Base-by-base conservation (phyloP, 1,140 invertebrate genomes). In the Scaptodrosophila lebanonensis region DNA sequence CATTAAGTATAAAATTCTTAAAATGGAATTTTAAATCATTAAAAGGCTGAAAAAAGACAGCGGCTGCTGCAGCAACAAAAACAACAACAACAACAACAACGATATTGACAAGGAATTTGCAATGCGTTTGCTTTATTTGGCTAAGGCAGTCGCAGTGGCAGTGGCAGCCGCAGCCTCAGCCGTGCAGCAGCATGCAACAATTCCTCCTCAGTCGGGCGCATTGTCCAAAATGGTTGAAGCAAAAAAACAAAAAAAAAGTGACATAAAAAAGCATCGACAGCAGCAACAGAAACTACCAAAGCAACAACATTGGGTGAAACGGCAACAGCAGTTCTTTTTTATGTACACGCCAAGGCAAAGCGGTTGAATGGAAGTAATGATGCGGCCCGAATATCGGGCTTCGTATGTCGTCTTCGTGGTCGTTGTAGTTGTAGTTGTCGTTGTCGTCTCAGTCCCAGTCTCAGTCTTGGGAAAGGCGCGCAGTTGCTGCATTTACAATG, bases 11-110 rank as follows among this genome's bases (percentile, higher is more conserved):
- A 86, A 86, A 86, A 86, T 86, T 86, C 85, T 86, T 83, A 86
- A 86, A 86, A 86, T 86, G 85, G 85, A 86, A 86, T 86, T 86
- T 86, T 86, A 86, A 86, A 86, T 86, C 85, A 86, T 86, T 86
- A 86, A 84, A 84, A 66, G 60, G 73, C 73, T 72, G 61, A 56
- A 40, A 62, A 56, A 69, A 33, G 32, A 49, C 22, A 35, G 45
- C 29, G 25, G 12, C 18, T 30, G 22, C 18, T 39, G 16, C 42
- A 32, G 8, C n/a, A n/a, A 30, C 35, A 39, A 27, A 33, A 17
- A 39, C 33, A 3, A 20, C 32, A 39, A 7, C 33, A 56, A 50
- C 56, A 38, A 30, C 45, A 49, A 51, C 58, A 67, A 50, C 49
- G 45, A 60, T 39, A 59, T 39, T 39, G 30, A 65, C 56, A 35